Conservation (phyloP, 1,140 invertebrate genomes). For the Orussus abietinus region DNA sequence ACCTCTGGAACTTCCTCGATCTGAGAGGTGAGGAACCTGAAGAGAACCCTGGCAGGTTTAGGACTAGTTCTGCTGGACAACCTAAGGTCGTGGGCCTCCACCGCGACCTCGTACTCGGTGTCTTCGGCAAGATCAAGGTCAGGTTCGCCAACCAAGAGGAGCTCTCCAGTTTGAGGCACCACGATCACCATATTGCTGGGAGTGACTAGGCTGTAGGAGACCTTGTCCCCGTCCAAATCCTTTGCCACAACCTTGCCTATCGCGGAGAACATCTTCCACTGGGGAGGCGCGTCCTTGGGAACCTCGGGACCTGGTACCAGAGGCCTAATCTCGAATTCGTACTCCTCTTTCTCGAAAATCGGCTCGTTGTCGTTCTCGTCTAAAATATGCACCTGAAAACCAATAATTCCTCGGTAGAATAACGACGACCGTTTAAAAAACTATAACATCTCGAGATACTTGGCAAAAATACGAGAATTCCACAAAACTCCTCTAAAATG, state of each 20-base stretch:
- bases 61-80: conserved; percentile 65
- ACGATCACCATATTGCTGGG: conserved; percentile 78
- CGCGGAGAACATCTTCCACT: conserved; percentile 71
- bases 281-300: conserved; percentile 54
- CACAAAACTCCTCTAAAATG: no score
- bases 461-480: no score
- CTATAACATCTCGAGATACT: no score
- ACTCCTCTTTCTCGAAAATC: conserved; percentile 71
- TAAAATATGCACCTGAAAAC: conserved; percentile 69
- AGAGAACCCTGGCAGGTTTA: conserved; percentile 67
- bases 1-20: conserved; percentile 40
- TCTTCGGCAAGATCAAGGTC: conserved; percentile 53
- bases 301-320: no score
- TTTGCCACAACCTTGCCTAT: conserved; percentile 77
- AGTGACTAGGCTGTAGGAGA: conserved; percentile 76
- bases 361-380: conserved; percentile 92
- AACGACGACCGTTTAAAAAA: no score
- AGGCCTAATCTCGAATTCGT: conserved; percentile 69
- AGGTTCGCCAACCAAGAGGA: conserved; percentile 75
- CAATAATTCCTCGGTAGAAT: no score
- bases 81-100: conserved; percentile 79
- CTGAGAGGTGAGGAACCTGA: conserved; percentile 67
- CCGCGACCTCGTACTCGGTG: conserved; percentile 64
- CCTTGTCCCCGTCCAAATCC: conserved; percentile 82
- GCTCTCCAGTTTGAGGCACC: conserved; percentile 86